phyloP scores from a whole-genome alignment of 1,140 invertebrate species.

The Gyrodactylus salaris region DNA sequence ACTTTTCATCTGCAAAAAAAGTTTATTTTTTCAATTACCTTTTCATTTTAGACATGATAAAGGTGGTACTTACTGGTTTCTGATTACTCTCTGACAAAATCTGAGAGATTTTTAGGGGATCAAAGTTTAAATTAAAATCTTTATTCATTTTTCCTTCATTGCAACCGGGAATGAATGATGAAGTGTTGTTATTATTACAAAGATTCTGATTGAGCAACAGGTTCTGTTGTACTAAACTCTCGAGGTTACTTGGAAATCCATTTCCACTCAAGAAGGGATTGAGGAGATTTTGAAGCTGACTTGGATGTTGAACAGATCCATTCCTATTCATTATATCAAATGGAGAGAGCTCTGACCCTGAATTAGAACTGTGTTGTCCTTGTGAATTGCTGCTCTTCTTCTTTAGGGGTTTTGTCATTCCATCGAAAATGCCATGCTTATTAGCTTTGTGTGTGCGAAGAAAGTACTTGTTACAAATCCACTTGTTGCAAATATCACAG shows the following conservation, averaged over 20 bases:
- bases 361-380: not conserved
- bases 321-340: no score
- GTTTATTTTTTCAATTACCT: no score
- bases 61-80: not conserved
- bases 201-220: not conserved
- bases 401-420: not conserved
- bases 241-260: not conserved
- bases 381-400: not conserved
- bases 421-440: slow-evolving; percentile 39
- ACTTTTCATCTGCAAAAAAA: not conserved
- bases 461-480: slow-evolving; percentile 62
- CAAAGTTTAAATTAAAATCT: not conserved
- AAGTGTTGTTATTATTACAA: not conserved
- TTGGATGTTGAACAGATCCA: no score
- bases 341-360: no score
- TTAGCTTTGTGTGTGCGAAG: slow-evolving; percentile 63
- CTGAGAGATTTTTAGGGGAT: not conserved
- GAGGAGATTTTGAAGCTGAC: not conserved
- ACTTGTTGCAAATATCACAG: slow-evolving; percentile 96
- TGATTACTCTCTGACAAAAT: not conserved
- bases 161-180: not conserved
- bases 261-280: not conserved
- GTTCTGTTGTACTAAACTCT: not conserved
- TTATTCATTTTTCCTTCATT: not conserved
- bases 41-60: no score